Conservation (phyloP, 2,113 vertebrate species). For the Zootoca vivipara region DNA sequence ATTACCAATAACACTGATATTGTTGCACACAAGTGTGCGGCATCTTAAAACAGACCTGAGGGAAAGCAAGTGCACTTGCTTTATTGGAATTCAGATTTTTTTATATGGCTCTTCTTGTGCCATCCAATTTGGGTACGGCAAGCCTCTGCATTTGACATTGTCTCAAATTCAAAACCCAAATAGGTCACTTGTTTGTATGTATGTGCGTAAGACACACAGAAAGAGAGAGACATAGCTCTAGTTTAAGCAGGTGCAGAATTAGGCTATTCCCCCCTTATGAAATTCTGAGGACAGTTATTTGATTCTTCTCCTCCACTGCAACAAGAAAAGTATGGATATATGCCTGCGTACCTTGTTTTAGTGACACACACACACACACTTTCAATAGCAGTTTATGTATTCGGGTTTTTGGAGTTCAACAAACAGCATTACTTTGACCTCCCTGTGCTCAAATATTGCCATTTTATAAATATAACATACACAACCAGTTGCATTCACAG, state of each 20-base stretch:
- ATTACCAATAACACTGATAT: accelerated
- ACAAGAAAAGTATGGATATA: neutral
- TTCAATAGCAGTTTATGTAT: neutral
- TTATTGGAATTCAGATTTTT: conserved; percentile 11
- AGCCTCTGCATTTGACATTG: neutral
- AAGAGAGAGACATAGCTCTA: neutral
- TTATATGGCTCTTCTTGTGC: neutral
- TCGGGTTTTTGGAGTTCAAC: neutral
- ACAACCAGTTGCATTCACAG: neutral
- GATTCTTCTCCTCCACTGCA: neutral
- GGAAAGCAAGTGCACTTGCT: neutral
- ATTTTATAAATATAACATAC: neutral
- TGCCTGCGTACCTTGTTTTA: neutral
- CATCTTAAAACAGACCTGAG: neutral
- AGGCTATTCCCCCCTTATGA: neutral
- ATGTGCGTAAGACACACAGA: no score
- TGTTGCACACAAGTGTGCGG: neutral
- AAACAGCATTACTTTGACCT: neutral
- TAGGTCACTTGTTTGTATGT: neutral
- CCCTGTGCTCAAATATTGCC: neutral
- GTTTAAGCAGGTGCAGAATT: neutral
- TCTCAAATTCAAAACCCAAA: neutral
- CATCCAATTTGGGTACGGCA: conserved; percentile 21
- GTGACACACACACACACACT: neutral
- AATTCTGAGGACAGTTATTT: neutral